Percentiles rank a stretch among this genome's conserved stretches.
Conservation (phyloP, 2,113 vertebrate species). For the Oncorhynchus nerka region DNA sequence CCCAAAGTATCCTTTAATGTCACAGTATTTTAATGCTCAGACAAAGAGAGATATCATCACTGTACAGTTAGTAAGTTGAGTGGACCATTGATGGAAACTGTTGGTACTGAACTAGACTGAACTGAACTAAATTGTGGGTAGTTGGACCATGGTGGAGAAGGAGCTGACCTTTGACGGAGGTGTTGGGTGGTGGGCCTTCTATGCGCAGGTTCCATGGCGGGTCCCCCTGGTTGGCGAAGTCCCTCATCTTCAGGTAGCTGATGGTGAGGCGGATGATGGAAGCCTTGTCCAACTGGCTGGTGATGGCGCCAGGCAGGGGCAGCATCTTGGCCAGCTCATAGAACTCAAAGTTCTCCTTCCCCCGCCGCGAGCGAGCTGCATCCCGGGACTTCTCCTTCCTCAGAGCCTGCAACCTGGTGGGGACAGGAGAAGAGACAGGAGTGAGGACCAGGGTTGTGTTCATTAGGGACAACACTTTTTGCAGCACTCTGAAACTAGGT, state of each 20-base stretch:
- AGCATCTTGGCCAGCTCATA: constrained; percentile 98
- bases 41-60: no score
- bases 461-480: not conserved
- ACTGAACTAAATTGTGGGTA: no score
- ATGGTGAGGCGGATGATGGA: constrained; percentile 99
- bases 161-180: constrained; percentile 96
- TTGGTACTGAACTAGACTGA: no score
- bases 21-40: no score
- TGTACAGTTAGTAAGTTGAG: no score
- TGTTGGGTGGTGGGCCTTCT: constrained; percentile 98
- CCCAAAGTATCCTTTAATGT: no score
- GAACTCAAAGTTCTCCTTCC: constrained; percentile 99
- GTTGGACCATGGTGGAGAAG: not conserved
- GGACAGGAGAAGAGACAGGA: constrained; percentile 44
- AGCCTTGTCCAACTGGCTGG: constrained; percentile 97
- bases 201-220: constrained; percentile 96
- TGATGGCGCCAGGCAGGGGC: constrained; percentile 97
- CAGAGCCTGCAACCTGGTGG: constrained; percentile 94
- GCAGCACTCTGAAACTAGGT: not conserved
- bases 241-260: constrained; percentile 99
- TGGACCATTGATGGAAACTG: no score
- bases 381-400: constrained; percentile 98
- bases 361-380: constrained; percentile 93
- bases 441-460: not conserved
- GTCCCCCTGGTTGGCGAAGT: constrained; percentile 98